Percentiles rank a stretch among this genome's conserved stretches.
Conservation (phyloP, 2,888 invertebrate genomes). For the Dromius quadrimaculatus region DNA sequence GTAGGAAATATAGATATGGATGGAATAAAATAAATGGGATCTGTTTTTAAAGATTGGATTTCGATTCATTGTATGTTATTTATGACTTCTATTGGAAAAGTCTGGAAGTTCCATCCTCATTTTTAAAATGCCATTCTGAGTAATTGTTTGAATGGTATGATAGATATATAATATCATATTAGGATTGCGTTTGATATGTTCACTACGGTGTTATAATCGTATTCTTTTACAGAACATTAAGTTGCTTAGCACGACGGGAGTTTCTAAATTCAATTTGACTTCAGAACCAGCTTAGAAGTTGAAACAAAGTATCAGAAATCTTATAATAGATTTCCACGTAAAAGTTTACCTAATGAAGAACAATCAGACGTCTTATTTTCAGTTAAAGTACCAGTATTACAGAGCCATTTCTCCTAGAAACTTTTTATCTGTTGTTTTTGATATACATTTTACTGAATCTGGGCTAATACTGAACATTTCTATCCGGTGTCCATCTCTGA, state of each 20-base stretch:
- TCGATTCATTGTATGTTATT: background rate
- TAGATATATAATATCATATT: too few species aligned
- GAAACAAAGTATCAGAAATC: slow-evolving; percentile 7
- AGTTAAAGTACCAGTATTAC: slow-evolving; percentile 26
- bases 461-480: background rate
- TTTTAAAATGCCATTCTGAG: too few species aligned
- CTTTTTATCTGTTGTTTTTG: background rate
- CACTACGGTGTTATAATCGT: too few species aligned
- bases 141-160: too few species aligned
- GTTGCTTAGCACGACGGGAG: too few species aligned
- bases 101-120: slow-evolving; percentile 3
- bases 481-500: slow-evolving; percentile 7
- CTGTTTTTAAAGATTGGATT: background rate
- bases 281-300: slow-evolving; percentile 12
- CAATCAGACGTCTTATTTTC: slow-evolving; percentile 15
- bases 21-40: background rate
- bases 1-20: background rate
- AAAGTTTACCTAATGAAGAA: too few species aligned
- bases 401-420: too few species aligned
- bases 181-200: too few species aligned
- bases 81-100: background rate
- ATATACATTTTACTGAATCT: background rate
- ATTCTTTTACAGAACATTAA: too few species aligned
- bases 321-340: too few species aligned
- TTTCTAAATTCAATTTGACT: slow-evolving; percentile 26